phyloP scores from a whole-genome alignment of 2,113 vertebrate species.

The Megaceryle maxima region DNA sequence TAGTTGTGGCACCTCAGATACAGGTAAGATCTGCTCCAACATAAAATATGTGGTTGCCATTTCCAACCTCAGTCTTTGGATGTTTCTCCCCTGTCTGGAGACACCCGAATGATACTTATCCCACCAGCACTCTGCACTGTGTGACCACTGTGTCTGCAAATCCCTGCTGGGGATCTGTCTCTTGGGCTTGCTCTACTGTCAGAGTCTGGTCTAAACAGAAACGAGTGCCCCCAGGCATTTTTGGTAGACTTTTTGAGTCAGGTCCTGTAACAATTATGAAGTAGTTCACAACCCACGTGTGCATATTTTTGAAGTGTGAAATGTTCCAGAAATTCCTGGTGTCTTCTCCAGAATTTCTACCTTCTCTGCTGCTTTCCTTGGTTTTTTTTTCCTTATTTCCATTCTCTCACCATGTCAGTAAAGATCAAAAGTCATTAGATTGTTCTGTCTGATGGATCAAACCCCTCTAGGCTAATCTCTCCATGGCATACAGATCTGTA shows the following conservation, averaged over 20 bases:
- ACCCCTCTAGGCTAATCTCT: neutral
- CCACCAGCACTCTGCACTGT: neutral
- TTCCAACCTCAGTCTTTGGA: neutral
- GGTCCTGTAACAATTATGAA: neutral
- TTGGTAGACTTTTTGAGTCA: neutral
- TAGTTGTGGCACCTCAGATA: neutral
- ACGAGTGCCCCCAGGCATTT: neutral
- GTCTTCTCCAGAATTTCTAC: neutral
- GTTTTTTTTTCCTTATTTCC: neutral
- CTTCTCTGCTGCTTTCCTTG: neutral
- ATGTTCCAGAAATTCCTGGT: neutral
- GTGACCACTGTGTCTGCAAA: neutral
- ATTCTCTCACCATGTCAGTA: neutral
- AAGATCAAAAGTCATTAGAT: neutral
- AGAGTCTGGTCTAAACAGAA: neutral
- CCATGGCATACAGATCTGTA: neutral
- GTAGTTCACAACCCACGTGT: neutral
- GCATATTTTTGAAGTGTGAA: neutral
- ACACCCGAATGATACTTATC: neutral
- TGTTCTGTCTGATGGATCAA: neutral
- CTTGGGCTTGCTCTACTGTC: neutral
- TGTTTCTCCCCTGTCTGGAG: neutral
- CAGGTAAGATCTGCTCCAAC: neutral
- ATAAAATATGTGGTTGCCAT: neutral
- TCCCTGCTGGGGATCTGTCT: neutral